Base-by-base conservation (phyloP, 2,888 invertebrate genomes). In the Nemapogon koenigi region DNA sequence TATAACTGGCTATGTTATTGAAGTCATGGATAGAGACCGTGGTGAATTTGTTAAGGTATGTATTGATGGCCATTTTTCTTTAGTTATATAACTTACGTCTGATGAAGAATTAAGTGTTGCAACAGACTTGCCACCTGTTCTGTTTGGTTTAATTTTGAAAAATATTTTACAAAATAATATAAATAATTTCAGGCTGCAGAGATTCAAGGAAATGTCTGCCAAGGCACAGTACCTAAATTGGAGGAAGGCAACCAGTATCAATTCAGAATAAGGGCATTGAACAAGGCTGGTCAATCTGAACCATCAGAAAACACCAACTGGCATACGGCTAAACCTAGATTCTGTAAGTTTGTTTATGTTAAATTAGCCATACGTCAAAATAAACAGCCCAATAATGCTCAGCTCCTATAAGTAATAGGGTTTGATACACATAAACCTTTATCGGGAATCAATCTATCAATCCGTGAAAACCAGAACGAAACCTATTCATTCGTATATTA, bases 241-340 rank as follows among this genome's bases (percentile, higher is more conserved):
- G 93, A 94, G 57, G 94, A 95, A 70, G 95, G 95, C 14, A 94
- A 94, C 65, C 94, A 95, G 57, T 97, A 97, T 63, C 95, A 97
- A 66, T 97, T 97, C 83, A 82, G 95, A 22, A 85, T 96, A 2
- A 83, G 91, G n/a, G 98, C 98, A 14, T 76, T 97, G 10, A 99
- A 99, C 72, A 94, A 95, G 73, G 96, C 96, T 31, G 98, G 99
- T 1, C 88, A 87, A 28, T 94, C 94, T 0, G 93, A 94, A 51
- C 92, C 95, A 1, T 92, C 92, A 16, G 94, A 95, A 66, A 90
- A 91, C 57, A 94, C 94, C 37, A 90, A 91, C 70, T 92, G 92
- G 81, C 94, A 95, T 55, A 90, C 90, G 3, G 94, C 93, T 47
- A 94, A 94, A 46, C 79, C 94, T 16, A 81, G 94, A 65, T 93